Evolutionary conservation across 64 coral and sea anemone species (phyloP).

Genomic region (Trachythela sp.): DNA sequence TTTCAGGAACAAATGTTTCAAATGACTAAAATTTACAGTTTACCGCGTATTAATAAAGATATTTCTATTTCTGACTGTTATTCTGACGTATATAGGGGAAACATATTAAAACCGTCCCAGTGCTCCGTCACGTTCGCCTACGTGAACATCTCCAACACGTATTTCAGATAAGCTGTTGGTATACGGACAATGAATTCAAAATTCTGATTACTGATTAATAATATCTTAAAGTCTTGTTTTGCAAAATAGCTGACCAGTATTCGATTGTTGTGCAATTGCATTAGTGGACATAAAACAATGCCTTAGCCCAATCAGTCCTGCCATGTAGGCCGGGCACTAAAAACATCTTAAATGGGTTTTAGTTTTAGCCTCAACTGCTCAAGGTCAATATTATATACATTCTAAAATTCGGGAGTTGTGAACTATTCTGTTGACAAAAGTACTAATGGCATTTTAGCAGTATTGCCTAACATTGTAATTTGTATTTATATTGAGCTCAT

Average conservation of each 20-base stretch:
- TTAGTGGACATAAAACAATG: too few species aligned
- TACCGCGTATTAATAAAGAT: background rate
- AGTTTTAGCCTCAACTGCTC: too few species aligned
- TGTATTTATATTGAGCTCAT: too few species aligned
- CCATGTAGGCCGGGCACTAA: too few species aligned
- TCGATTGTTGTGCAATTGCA: too few species aligned
- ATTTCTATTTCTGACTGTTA: background rate
- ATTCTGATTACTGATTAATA: background rate
- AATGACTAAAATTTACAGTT: background rate
- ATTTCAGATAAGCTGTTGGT: background rate
- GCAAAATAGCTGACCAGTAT: background rate
- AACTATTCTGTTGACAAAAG: too few species aligned
- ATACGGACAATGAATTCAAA: background rate
- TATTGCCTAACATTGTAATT: too few species aligned
- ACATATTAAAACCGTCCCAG: background rate
- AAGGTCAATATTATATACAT: too few species aligned
- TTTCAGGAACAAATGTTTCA: background rate
- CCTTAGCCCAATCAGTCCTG: too few species aligned
- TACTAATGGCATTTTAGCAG: too few species aligned
- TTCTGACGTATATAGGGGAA: background rate
- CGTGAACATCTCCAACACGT: background rate
- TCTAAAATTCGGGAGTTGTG: too few species aligned
- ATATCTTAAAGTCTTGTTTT: background rate
- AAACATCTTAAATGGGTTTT: too few species aligned
- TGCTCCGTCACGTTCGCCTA: slow-evolving; percentile 9